These are phyloP conservation scores for Galendromus occidentalis DNA, from an alignment of 1,140 invertebrate genomes.

Conservation along the genomic window DNA sequence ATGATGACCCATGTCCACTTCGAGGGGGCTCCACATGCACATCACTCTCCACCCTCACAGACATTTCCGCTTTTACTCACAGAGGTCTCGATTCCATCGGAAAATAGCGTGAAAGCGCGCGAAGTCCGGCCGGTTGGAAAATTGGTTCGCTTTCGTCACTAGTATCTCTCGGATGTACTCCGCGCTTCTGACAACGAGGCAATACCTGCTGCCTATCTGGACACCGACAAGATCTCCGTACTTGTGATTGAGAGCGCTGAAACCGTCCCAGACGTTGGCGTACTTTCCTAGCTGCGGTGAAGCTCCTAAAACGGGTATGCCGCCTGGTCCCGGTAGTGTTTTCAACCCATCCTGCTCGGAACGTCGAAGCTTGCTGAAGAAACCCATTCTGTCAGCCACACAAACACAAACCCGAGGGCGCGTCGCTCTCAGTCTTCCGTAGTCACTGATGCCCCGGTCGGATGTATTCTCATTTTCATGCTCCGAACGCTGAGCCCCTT, in stretches of 20 bases:
- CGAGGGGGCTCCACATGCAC: too few species aligned
- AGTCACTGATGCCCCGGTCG: too few species aligned
- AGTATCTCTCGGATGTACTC: slow-evolving; percentile 52
- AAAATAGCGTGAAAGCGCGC: slow-evolving; percentile 44
- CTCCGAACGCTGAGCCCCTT: too few species aligned
- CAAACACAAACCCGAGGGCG: too few species aligned
- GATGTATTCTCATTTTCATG: too few species aligned
- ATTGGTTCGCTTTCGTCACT: slow-evolving; percentile 51
- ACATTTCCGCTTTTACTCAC: slow-evolving; percentile 34
- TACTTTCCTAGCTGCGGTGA: slow-evolving; percentile 42
- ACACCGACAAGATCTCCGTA: slow-evolving; percentile 56
- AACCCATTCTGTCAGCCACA: too few species aligned
- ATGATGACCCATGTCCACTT: too few species aligned
- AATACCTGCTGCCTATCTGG: slow-evolving; percentile 43
- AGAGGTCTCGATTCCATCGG: slow-evolving; percentile 42
- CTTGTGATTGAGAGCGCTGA: slow-evolving; percentile 41
- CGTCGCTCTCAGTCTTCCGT: too few species aligned
- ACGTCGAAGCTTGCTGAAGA: too few species aligned
- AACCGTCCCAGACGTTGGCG: slow-evolving; percentile 47
- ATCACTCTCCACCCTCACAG: too few species aligned
- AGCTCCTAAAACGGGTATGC: slow-evolving; percentile 43
- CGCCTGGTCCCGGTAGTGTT: slow-evolving; percentile 33
- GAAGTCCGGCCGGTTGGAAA: slow-evolving; percentile 60
- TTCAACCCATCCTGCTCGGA: too few species aligned
- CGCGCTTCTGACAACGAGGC: slow-evolving; percentile 53